Percentiles rank a stretch among this genome's conserved stretches.
phyloP scores from a whole-genome alignment of 2,113 vertebrate species.

The Sisor rabdophorus region DNA sequence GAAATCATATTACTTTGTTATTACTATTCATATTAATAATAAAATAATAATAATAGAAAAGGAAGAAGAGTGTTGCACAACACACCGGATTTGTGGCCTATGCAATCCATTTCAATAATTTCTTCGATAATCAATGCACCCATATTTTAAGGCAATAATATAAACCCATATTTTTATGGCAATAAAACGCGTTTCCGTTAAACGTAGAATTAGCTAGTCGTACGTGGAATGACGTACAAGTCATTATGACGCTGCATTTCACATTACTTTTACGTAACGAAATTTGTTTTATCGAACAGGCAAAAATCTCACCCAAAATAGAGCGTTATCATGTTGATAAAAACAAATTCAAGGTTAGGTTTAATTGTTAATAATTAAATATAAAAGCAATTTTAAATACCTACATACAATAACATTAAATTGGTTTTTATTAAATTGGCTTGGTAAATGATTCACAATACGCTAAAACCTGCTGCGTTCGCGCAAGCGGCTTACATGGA shows the following conservation, averaged over 20 bases:
- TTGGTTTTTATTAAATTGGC: background rate
- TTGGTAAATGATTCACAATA: background rate
- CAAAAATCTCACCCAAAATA: background rate
- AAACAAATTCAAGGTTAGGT: background rate
- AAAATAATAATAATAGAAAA: too few species aligned
- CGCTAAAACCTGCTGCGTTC: background rate
- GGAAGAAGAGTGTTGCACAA: too few species aligned
- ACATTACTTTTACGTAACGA: background rate
- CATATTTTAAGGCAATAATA: too few species aligned
- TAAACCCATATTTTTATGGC: too few species aligned
- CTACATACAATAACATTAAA: too few species aligned
- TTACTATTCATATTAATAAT: too few species aligned
- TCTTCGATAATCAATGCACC: too few species aligned
- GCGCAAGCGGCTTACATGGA: background rate
- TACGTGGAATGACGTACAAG: background rate
- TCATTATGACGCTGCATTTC: background rate
- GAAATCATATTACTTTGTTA: too few species aligned
- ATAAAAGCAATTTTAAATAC: background rate
- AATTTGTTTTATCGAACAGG: background rate
- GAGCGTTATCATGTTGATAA: background rate
- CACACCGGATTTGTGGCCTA: too few species aligned
- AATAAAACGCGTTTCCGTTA: too few species aligned
- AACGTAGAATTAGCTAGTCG: too few species aligned
- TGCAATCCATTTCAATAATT: too few species aligned
- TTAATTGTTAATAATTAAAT: conserved; percentile 2